A percentile compares a stretch with the other conserved stretches of the same genome.
These are phyloP conservation scores for Sapayoa aenigma DNA, from an alignment of 2,113 vertebrate species.

Conservation along the genomic window DNA sequence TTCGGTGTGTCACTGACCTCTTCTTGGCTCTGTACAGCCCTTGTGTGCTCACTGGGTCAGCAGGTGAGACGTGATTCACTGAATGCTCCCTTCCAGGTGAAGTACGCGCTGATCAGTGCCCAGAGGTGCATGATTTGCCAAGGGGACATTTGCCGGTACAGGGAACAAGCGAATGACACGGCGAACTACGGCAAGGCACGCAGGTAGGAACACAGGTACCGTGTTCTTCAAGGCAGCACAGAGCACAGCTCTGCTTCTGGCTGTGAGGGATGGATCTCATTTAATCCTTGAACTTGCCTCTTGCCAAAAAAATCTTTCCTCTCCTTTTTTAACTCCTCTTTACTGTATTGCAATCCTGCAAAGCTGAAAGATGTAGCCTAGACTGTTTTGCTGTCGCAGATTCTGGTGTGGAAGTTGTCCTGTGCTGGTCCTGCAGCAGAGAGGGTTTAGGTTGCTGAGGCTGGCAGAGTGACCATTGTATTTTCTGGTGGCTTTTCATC, in stretches of 20 bases:
- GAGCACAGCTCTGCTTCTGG: neutral
- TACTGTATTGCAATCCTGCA: neutral
- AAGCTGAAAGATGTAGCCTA: neutral
- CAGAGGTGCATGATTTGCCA: constrained; percentile 98
- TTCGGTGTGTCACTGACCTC: neutral
- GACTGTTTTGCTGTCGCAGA: neutral
- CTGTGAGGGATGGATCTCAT: neutral
- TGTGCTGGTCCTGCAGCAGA: neutral
- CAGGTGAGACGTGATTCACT: neutral
- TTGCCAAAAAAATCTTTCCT: neutral
- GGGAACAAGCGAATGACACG: constrained; percentile 94
- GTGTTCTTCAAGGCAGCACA: neutral
- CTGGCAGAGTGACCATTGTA: neutral
- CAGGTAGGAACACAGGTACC: constrained; percentile 95
- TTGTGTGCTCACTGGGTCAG: neutral
- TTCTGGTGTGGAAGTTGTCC: neutral
- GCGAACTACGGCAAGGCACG: constrained; percentile 97
- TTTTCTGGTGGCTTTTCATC: neutral
- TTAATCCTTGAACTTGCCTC: neutral
- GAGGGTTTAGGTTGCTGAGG: neutral
- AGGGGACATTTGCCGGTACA: constrained; percentile 94
- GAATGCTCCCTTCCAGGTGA: constrained; percentile 81
- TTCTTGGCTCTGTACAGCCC: neutral
- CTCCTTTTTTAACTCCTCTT: neutral
- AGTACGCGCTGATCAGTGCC: constrained; percentile 96